Evolutionary conservation across 23 tunicate genomes (phyloP), one percentile per base, ranked within the genome.

Genomic region (Styela clava): DNA sequence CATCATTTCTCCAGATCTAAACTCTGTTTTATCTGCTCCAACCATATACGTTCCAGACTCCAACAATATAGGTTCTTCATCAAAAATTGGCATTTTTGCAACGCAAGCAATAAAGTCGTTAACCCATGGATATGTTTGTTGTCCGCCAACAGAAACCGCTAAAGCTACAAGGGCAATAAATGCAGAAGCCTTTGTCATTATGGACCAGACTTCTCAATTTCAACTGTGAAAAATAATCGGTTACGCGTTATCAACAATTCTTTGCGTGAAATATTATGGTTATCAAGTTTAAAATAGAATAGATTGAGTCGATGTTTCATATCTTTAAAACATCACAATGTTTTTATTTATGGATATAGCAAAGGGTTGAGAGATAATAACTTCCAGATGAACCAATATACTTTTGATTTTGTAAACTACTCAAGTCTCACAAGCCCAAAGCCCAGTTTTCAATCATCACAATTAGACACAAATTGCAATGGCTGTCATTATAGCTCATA

Each of bases 21-120:
- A 71, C 5, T 71, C 77, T 3, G 34, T 22, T 71, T 71, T 27
- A 21, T 71, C 77, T 19, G 77, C 35, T 71, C 34, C 34, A 34
- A 71, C 34, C 24, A 30, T 21, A 29, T 71, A 71, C 2, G 77
- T 71, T 35, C 77, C 77, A 3, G 32, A 16, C 35, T 30, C 34
- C 37, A 71, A 29, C 16, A 71, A 28, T 3, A 35, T 71, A 26
- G 77, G 77, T 3, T 71, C 77, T 33, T 71, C 32, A 32, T 26
- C 12, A 34, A 19, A 71, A n/a, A 71, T 34, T 22, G 77, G 77
- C 77, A 71, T 71, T 71, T 34, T 31, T 35, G 34, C 24, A 21
- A 29, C 34, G 35, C 77, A 71, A 28, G 77, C 77, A 16, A 71
- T 35, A 5, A 28, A 18, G 34, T 71, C 34, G 35, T 71, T 71